Percentiles rank a stretch among this genome's conserved stretches.
Evolutionary conservation across 1,140 invertebrate species (phyloP).

Genomic region (Drosophila ercepeae): DNA sequence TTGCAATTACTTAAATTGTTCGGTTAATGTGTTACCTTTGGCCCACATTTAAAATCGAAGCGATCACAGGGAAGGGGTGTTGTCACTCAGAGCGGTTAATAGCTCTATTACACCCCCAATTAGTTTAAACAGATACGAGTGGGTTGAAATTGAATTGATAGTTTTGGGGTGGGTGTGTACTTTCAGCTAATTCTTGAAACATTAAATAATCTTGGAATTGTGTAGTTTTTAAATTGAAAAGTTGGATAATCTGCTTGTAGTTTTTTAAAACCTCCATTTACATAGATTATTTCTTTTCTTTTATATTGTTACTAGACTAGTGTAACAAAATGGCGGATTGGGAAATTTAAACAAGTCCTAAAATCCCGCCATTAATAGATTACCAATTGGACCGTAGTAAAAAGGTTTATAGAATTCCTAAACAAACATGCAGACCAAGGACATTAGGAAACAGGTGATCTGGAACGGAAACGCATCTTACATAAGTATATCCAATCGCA

Average conservation of each 20-base stretch:
- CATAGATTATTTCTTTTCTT: no score
- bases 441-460: background rate
- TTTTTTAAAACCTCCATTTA: background rate
- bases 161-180: background rate
- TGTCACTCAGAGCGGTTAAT: slow-evolving; percentile 56
- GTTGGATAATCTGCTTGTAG: background rate
- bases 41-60: slow-evolving; percentile 47
- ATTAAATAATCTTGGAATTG: background rate
- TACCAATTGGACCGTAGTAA: background rate
- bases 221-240: background rate
- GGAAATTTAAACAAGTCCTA: background rate
- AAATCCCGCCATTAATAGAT: background rate
- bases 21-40: slow-evolving; percentile 72
- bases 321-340: background rate
- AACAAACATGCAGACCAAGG: background rate
- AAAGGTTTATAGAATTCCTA: background rate
- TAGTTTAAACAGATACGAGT: slow-evolving; percentile 45
- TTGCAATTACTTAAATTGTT: slow-evolving; percentile 52
- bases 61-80: slow-evolving; percentile 39
- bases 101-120: slow-evolving; percentile 75
- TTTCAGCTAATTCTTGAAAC: background rate
- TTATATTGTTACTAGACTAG: no score
- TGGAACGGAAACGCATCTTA: slow-evolving; percentile 24
- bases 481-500: slow-evolving; percentile 11
- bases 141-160: background rate